Conservation (phyloP, 2,888 invertebrate genomes). For the Agrenia bidenticulata region DNA sequence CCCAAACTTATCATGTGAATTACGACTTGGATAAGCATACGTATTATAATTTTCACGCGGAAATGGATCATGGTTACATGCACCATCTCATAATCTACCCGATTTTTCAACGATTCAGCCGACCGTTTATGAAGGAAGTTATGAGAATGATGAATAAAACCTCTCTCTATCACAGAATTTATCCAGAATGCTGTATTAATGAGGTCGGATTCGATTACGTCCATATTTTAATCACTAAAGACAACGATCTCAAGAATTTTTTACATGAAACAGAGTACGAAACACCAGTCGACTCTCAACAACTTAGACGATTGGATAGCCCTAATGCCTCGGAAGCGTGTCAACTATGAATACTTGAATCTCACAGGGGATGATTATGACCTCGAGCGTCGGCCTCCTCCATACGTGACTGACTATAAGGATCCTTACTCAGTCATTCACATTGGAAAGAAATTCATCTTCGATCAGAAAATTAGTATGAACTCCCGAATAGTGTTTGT, state of each 20-base stretch:
- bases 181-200: constrained; percentile 54
- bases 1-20: constrained; percentile 56
- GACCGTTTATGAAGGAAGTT: constrained; percentile 66
- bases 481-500: constrained; percentile 67
- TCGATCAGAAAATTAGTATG: constrained; percentile 59
- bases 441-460: constrained; percentile 44
- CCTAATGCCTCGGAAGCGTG: constrained; percentile 54
- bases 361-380: constrained; percentile 37
- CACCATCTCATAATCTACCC: constrained; percentile 63
- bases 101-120: constrained; percentile 62
- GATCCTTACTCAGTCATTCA: constrained; percentile 40
- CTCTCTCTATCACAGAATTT: constrained; percentile 63
- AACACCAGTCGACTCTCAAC: constrained; percentile 49
- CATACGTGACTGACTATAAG: constrained; percentile 25
- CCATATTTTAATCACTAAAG: neutral
- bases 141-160: constrained; percentile 62
- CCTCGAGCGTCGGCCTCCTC: constrained; percentile 40
- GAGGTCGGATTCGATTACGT: constrained; percentile 1
- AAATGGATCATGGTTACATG: constrained; percentile 56
- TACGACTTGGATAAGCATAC: constrained; percentile 58
- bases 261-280: constrained; percentile 22
- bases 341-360: constrained; percentile 43
- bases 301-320: constrained; percentile 58
- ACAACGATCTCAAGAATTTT: neutral
- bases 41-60: constrained; percentile 52